phyloP scores from a whole-genome alignment of 2,888 invertebrate species.

The Tineola bisselliella region DNA sequence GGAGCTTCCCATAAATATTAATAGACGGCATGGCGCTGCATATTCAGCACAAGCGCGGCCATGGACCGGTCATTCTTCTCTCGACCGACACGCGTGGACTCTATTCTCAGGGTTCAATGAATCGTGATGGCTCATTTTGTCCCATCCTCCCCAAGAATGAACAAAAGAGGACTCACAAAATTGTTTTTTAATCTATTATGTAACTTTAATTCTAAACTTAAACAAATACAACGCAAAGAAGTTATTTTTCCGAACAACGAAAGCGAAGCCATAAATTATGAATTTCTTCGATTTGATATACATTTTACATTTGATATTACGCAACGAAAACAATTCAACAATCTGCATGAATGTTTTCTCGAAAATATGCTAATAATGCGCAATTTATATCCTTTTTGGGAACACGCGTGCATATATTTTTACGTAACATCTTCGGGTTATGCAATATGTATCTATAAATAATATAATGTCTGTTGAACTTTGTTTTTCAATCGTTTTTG shows the following conservation, averaged over 20 bases:
- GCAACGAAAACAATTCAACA: background rate
- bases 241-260: background rate
- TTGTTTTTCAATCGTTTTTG: background rate
- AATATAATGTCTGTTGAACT: background rate
- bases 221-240: background rate
- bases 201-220: background rate
- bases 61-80: conserved; percentile 46
- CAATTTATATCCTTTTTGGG: background rate
- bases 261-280: background rate
- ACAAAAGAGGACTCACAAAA: background rate
- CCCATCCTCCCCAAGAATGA: background rate
- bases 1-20: conserved; percentile 50
- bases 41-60: conserved; percentile 50
- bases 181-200: too few species aligned
- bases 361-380: background rate
- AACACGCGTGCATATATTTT: conserved; percentile 2
- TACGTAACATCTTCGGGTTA: background rate
- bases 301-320: background rate
- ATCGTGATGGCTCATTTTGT: background rate
- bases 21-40: conserved; percentile 34
- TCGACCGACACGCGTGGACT: conserved; percentile 13
- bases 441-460: background rate
- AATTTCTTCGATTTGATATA: background rate
- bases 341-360: background rate
- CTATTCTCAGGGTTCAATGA: conserved; percentile 17